These are phyloP conservation scores for Colius striatus DNA, from an alignment of 2,113 vertebrate species.

Conservation along the genomic window DNA sequence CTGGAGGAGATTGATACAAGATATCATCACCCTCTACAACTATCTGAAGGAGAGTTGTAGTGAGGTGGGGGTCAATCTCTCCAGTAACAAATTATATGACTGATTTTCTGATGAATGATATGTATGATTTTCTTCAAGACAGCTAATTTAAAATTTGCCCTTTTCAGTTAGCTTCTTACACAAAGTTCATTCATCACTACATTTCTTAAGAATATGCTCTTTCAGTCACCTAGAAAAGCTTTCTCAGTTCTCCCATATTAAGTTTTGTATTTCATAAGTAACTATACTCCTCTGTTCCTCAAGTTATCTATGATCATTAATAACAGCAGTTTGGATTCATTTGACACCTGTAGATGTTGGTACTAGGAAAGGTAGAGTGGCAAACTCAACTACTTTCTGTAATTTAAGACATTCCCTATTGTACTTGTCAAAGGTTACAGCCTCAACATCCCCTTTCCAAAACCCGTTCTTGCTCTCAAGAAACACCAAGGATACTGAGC, in stretches of 20 bases:
- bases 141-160: neutral
- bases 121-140: neutral
- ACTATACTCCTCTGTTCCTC: neutral
- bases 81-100: no score
- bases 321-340: neutral
- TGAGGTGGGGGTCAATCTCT: no score
- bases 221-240: neutral
- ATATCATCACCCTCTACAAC: no score
- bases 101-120: no score
- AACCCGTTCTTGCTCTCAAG: neutral
- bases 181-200: neutral
- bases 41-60: no score
- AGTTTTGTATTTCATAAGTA: neutral
- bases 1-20: no score
- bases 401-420: neutral
- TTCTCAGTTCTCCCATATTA: neutral
- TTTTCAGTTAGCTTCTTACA: neutral
- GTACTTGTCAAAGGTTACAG: neutral
- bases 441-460: neutral
- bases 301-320: neutral
- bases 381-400: neutral
- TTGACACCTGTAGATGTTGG: neutral
- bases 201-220: neutral
- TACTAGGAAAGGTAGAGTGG: neutral
- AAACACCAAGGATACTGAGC: neutral